phyloP scores from a whole-genome alignment of 1,140 invertebrate species.

The Lethrus apterus region DNA sequence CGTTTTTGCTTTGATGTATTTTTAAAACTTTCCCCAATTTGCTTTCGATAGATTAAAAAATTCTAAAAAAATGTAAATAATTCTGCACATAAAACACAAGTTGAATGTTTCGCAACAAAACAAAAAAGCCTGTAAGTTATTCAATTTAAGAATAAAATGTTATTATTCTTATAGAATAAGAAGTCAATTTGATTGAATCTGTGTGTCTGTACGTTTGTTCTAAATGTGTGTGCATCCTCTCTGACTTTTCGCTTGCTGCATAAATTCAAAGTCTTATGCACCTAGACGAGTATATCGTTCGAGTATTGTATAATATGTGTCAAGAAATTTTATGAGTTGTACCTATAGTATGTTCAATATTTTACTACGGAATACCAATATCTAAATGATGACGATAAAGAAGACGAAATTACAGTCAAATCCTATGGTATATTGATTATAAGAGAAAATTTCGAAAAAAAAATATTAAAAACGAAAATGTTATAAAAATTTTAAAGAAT shows the following conservation, averaged over 20 bases:
- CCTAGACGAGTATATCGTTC: constrained; percentile 3
- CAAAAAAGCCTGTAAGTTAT: constrained; percentile 9
- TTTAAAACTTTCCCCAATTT: too few species aligned
- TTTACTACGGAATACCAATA: constrained; percentile 11
- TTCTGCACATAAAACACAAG: constrained; percentile 4
- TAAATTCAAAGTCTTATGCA: constrained; percentile 8
- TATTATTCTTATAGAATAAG: constrained; percentile 17
- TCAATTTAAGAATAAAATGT: constrained; percentile 10
- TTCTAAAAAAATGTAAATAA: too few species aligned
- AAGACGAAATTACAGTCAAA: too few species aligned
- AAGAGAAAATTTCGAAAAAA: constrained; percentile 10
- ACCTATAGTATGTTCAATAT: constrained; percentile 13
- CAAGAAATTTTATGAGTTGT: constrained; percentile 9
- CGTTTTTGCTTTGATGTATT: too few species aligned
- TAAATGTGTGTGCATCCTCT: constrained; percentile 6
- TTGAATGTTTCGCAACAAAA: constrained; percentile 2
- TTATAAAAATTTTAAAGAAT: constrained; percentile 13
- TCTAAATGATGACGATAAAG: too few species aligned
- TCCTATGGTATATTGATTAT: constrained; percentile 14
- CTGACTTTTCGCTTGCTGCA: constrained; percentile 12
- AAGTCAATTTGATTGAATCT: constrained; percentile 13
- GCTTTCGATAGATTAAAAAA: too few species aligned
- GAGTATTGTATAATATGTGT: constrained; percentile 11
- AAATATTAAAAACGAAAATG: constrained; percentile 10
- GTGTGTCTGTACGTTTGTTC: constrained; percentile 11